phyloP scores from a whole-genome alignment of 53 echinoderm and acorn worm genomes.

The Echinometra lucunter region DNA sequence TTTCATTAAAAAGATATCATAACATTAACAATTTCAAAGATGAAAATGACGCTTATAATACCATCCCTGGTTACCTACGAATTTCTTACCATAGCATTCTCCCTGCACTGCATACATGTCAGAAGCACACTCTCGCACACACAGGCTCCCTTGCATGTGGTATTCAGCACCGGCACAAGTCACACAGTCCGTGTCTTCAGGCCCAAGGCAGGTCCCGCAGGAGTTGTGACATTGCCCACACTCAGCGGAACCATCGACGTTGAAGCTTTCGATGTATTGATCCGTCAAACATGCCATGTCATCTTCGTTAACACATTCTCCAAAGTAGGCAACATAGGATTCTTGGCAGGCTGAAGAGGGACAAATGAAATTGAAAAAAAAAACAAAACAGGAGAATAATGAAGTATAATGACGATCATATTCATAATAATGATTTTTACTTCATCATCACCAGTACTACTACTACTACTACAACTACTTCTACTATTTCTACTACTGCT shows the following conservation, averaged over 20 bases:
- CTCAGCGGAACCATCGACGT: background rate
- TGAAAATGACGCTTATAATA: too few species aligned
- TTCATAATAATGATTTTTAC: background rate
- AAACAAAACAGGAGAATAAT: too few species aligned
- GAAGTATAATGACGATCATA: background rate
- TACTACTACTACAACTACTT: too few species aligned
- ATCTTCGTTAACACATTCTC: slow-evolving; percentile 74
- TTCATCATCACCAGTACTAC: too few species aligned
- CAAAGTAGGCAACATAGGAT: slow-evolving; percentile 73
- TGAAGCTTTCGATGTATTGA: slow-evolving; percentile 60
- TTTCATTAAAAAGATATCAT: too few species aligned
- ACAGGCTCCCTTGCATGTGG: slow-evolving; percentile 67
- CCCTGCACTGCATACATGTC: background rate
- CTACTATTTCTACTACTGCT: too few species aligned
- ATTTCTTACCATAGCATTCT: slow-evolving; percentile 66
- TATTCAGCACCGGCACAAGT: slow-evolving; percentile 43
- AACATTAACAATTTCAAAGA: too few species aligned
- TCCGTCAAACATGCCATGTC: slow-evolving; percentile 23
- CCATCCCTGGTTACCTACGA: background rate
- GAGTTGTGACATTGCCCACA: slow-evolving; percentile 57
- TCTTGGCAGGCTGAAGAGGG: slow-evolving; percentile 62
- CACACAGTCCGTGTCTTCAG: slow-evolving; percentile 75
- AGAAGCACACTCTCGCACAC: slow-evolving; percentile 55
- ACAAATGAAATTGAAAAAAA: too few species aligned
- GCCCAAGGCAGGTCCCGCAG: slow-evolving; percentile 82